Base-by-base conservation (phyloP, 1,140 invertebrate genomes). In the Neodiprion fabricii region DNA sequence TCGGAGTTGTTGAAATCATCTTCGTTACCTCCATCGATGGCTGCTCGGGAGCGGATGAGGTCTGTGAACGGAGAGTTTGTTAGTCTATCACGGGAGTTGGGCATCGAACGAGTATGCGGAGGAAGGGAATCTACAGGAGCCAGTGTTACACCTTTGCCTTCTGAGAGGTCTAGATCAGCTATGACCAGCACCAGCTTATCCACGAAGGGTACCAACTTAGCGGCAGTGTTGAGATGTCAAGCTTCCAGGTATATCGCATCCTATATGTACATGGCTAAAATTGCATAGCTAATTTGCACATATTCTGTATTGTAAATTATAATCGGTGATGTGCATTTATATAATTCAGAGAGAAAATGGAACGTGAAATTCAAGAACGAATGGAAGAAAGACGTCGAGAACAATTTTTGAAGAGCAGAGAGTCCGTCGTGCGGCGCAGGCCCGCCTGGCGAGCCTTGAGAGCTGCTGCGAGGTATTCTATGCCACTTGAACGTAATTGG, bases 11-110 rank as follows among this genome's bases (percentile, higher is more conserved):
- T 94, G 75, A 91, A 91, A 75, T 90, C 88, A 5, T 90, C 93
- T 1, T 92, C 90, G 11, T 86, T 93, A 70, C 93, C 93, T 10
- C 92, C 93, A 0, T 92, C 91, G 7, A 94, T 94, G 92, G 92
- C 91, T 0, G 86, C 90, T 65, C 84, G 93, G 65, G 92, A 93
- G 78, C 90, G 87, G 74, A 78, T 86, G 0, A 85, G 84, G 72
- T 84, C 85, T 12, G 87, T 88, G 4, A 89, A 85, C 75, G 79
- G 85, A 82, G 48, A 88, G 86, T 72, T 88, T 76, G 48, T 88
- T 79, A 69, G 85, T 78, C 17, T 86, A 83, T 65, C 84, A 78
- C 76, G 88, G 86, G 79, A 81, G 84, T 87, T 75, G 75, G 79
- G 21, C 67, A 87, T 14, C 86, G 87, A 76, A 78, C 85, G 11